These are phyloP conservation scores for Adelognathus sp. DNA, from an alignment of 2,888 invertebrate species.

Conservation along the genomic window DNA sequence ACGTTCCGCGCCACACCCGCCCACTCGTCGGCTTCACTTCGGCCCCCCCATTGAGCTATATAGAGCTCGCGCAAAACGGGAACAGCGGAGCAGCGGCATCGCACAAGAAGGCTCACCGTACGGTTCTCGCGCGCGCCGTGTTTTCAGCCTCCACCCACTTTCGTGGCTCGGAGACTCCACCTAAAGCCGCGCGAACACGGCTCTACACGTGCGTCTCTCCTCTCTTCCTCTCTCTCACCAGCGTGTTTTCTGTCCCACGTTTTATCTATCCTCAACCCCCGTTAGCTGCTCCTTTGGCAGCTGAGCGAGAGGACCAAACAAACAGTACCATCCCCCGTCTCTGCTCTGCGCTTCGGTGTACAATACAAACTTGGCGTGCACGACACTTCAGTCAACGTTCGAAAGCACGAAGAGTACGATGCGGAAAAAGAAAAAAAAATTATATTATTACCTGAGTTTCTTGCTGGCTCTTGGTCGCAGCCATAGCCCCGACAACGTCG, in stretches of 20 bases:
- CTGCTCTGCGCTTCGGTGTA: background rate
- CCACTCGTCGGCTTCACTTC: slow-evolving; percentile 84
- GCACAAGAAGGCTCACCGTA: too few species aligned
- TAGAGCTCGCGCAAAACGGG: slow-evolving; percentile 33
- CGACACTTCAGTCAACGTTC: slow-evolving; percentile 21
- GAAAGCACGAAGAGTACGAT: background rate
- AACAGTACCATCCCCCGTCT: slow-evolving; percentile 18
- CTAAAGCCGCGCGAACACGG: slow-evolving; percentile 75
- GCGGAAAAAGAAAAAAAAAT: background rate
- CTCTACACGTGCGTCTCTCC: slow-evolving; percentile 70
- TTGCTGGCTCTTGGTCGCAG: slow-evolving; percentile 55
- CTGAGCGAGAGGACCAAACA: background rate
- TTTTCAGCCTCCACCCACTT: slow-evolving; percentile 80
- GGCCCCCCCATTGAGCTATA: slow-evolving; percentile 64
- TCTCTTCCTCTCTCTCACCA: slow-evolving; percentile 3
- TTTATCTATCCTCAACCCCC: slow-evolving; percentile 17
- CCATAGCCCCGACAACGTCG: slow-evolving; percentile 53
- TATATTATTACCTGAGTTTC: slow-evolving; percentile 43
- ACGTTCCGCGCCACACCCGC: slow-evolving; percentile 81
- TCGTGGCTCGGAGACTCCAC: slow-evolving; percentile 77
- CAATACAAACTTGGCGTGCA: background rate
- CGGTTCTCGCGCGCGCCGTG: slow-evolving; percentile 66
- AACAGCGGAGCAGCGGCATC: slow-evolving; percentile 64
- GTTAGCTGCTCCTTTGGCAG: slow-evolving; percentile 25
- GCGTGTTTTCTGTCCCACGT: background rate